phyloP scores from a whole-genome alignment of 2,888 invertebrate genomes.

The Malacosoma neustria region DNA sequence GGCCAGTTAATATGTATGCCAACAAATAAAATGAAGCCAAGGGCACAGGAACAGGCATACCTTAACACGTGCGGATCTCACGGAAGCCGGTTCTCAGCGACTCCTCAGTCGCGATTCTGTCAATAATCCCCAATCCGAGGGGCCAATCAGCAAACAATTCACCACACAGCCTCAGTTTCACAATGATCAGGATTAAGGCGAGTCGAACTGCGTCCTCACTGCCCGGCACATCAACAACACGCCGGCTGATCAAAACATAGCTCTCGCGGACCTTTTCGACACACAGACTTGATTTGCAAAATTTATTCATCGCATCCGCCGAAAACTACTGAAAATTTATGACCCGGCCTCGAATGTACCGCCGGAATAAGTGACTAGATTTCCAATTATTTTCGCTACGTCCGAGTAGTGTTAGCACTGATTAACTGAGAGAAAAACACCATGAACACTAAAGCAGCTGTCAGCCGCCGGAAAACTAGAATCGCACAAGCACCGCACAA shows the following conservation, averaged over 20 bases:
- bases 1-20: background rate
- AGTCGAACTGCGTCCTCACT: constrained; percentile 45
- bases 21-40: constrained; percentile 19
- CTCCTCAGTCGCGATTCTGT: constrained; percentile 23
- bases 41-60: constrained; percentile 40
- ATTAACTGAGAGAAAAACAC: constrained; percentile 57
- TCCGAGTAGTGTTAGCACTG: constrained; percentile 55
- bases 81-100: constrained; percentile 27
- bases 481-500: constrained; percentile 40
- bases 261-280: constrained; percentile 67
- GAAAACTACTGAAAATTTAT: constrained; percentile 63
- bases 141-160: constrained; percentile 22
- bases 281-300: constrained; percentile 70
- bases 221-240: constrained; percentile 61
- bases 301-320: constrained; percentile 74
- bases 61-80: constrained; percentile 50
- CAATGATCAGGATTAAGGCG: constrained; percentile 36
- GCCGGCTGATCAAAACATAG: constrained; percentile 66
- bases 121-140: constrained; percentile 21
- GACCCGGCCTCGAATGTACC: constrained; percentile 51
- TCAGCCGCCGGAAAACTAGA: constrained; percentile 58
- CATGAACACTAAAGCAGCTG: constrained; percentile 47
- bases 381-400: constrained; percentile 41
- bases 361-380: constrained; percentile 24
- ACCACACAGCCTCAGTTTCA: constrained; percentile 39